Evolutionary conservation across 2,888 invertebrate genomes (phyloP).

Genomic region (Clunio marinus): DNA sequence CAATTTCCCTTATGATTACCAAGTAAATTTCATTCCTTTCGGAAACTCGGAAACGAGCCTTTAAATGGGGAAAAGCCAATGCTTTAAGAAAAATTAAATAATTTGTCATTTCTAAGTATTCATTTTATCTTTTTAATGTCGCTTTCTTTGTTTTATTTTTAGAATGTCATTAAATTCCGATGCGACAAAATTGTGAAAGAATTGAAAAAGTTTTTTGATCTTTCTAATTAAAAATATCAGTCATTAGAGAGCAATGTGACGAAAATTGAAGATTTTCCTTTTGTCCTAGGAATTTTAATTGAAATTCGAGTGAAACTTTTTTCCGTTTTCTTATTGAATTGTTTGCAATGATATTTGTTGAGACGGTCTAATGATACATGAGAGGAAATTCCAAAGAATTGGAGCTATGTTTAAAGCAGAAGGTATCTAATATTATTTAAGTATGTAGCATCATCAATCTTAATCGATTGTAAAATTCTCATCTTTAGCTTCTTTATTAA

Average conservation of each 20-base stretch:
- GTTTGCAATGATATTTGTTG: too few relatives aligned
- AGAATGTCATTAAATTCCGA: background rate
- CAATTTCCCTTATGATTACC: conserved; percentile 8
- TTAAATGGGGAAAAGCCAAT: too few relatives aligned
- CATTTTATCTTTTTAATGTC: too few relatives aligned
- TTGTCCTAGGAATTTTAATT: background rate
- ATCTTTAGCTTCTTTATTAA: conserved; percentile 6
- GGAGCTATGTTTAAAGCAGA: too few relatives aligned
- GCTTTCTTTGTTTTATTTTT: too few relatives aligned
- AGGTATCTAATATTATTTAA: background rate
- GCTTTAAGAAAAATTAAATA: background rate
- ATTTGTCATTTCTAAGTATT: background rate
- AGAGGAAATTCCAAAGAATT: too few relatives aligned
- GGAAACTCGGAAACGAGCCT: too few relatives aligned
- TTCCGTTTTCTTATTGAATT: too few relatives aligned
- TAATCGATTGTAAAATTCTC: conserved; percentile 6
- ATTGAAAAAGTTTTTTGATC: conserved; percentile 5
- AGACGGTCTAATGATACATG: too few relatives aligned
- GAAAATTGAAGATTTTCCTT: too few relatives aligned
- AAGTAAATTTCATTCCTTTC: background rate
- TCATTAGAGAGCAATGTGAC: background rate
- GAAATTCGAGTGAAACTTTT: background rate
- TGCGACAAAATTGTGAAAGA: background rate
- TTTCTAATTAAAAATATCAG: background rate
- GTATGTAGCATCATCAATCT: background rate